A percentile compares a stretch with the other conserved stretches of the same genome.
phyloP scores from a whole-genome alignment of 1,140 invertebrate genomes.

The Acromyrmex echinatior region DNA sequence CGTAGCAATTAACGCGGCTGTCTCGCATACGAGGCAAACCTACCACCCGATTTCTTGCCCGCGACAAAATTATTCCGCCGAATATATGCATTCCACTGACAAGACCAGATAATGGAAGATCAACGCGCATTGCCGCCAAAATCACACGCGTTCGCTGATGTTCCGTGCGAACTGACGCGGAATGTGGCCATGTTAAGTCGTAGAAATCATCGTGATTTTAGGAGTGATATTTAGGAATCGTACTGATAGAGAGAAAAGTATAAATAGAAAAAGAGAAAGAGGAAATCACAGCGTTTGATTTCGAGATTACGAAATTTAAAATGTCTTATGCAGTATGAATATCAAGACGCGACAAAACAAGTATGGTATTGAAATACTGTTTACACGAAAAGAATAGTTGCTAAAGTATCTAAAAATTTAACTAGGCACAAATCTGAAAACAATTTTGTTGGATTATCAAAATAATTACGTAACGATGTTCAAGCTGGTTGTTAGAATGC shows the following conservation, averaged over 20 bases:
- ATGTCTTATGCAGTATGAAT: neutral
- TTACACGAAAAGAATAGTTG: no score
- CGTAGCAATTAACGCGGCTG: constrained; percentile 35
- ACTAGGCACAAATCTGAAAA: no score
- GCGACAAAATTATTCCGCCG: constrained; percentile 22
- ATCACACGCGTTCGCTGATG: neutral
- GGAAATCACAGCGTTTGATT: neutral
- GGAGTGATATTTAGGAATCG: neutral
- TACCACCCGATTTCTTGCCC: constrained; percentile 18
- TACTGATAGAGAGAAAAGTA: constrained; percentile 33
- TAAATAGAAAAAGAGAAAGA: constrained; percentile 1
- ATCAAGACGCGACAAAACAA: neutral
- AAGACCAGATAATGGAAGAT: constrained; percentile 25
- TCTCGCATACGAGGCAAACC: neutral
- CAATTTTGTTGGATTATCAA: no score
- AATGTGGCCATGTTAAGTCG: neutral
- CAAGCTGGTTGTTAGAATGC: no score
- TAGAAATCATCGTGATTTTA: neutral
- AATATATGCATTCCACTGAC: constrained; percentile 21
- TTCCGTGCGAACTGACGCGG: neutral
- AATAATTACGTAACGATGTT: no score
- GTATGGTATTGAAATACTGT: neutral
- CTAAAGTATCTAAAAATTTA: no score
- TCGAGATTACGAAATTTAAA: neutral
- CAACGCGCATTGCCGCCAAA: neutral